These are phyloP conservation scores for Neostethus bicornis DNA, from an alignment of 2,797 vertebrate species.

Conservation along the genomic window DNA sequence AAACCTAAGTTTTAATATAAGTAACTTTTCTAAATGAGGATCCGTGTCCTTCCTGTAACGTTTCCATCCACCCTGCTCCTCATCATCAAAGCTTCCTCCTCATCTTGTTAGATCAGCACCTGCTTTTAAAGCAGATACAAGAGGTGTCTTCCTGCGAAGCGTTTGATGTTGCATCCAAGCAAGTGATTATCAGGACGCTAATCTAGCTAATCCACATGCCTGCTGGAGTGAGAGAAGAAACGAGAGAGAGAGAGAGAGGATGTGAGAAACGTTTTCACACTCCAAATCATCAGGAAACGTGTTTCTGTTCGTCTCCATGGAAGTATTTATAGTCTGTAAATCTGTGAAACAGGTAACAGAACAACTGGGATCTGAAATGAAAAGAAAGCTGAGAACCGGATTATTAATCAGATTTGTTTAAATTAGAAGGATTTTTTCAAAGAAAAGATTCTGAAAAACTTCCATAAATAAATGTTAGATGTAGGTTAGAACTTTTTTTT, in stretches of 20 bases:
- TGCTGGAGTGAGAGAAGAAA: conserved; percentile 21
- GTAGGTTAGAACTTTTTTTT: too few species aligned
- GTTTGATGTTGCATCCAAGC: conserved; percentile 29
- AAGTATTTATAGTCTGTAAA: not conserved
- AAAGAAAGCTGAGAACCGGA: not conserved
- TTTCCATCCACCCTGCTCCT: not conserved
- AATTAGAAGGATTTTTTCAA: too few species aligned
- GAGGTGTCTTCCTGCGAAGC: not conserved
- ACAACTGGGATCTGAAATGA: not conserved
- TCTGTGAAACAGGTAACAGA: not conserved
- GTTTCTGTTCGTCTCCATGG: too few species aligned
- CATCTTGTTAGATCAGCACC: not conserved
- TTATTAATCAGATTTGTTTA: too few species aligned
- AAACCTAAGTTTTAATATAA: too few species aligned
- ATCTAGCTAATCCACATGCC: conserved; percentile 35
- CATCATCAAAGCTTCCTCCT: conserved; percentile 5
- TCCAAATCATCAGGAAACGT: not conserved
- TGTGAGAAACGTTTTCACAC: not conserved
- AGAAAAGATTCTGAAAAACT: too few species aligned
- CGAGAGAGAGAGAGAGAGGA: not conserved
- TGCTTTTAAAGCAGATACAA: conserved; percentile 4
- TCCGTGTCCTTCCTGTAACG: too few species aligned
- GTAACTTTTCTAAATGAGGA: too few species aligned
- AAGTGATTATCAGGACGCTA: conserved; percentile 49
- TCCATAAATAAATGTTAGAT: too few species aligned